These are phyloP conservation scores for Papilio xuthus DNA, from an alignment of 1,140 invertebrate species.

Conservation along the genomic window DNA sequence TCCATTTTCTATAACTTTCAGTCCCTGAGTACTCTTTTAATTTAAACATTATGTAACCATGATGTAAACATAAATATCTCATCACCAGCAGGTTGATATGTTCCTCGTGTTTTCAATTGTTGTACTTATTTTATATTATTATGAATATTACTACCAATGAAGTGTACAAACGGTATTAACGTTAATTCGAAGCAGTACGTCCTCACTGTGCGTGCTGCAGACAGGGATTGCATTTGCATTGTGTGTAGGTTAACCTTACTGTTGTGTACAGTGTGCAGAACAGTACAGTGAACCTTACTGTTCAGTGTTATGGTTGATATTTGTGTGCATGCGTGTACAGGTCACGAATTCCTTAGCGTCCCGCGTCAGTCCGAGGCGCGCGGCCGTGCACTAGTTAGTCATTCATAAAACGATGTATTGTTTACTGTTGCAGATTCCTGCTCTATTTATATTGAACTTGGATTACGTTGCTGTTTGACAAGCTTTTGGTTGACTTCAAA, in stretches of 20 bases:
- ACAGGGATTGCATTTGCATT: neutral
- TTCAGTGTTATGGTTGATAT: neutral
- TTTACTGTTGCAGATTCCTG: neutral
- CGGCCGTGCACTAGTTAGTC: constrained; percentile 11
- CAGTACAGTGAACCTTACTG: neutral
- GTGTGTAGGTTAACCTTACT: neutral
- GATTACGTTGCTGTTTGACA: too few species aligned
- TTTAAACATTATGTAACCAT: too few species aligned
- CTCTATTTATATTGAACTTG: neutral
- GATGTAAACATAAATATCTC: too few species aligned
- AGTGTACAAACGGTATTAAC: neutral
- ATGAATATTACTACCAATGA: neutral
- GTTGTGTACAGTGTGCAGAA: neutral
- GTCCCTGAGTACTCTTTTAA: too few species aligned
- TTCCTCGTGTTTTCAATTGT: too few species aligned
- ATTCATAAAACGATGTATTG: constrained; percentile 14
- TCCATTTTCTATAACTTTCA: too few species aligned
- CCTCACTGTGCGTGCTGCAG: neutral
- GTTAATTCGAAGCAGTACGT: neutral
- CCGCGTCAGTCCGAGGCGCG: neutral
- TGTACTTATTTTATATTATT: neutral
- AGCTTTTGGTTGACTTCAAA: neutral
- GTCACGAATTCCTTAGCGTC: neutral
- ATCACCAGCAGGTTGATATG: too few species aligned
- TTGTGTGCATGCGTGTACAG: neutral